A percentile compares a stretch with the other conserved stretches of the same genome.
These are phyloP conservation scores for Pygoscelis antarcticus DNA, from an alignment of 2,113 vertebrate genomes.

Conservation along the genomic window DNA sequence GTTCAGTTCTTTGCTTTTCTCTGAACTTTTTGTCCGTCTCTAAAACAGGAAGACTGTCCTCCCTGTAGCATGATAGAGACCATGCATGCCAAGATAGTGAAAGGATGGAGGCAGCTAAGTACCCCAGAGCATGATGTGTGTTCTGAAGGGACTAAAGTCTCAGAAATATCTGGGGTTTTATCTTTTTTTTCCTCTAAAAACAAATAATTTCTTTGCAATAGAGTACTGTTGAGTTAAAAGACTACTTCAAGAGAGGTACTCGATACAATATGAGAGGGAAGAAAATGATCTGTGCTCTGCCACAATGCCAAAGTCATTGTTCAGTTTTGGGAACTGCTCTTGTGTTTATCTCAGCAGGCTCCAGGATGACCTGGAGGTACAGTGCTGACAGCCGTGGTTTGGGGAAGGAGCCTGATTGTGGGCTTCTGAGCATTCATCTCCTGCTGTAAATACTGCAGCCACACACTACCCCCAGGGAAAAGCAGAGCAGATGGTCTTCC, in stretches of 20 bases:
- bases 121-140: background rate
- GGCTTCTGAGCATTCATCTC: background rate
- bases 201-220: background rate
- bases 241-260: background rate
- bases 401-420: background rate
- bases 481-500: constrained; percentile 57
- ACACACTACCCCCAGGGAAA: background rate
- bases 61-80: background rate
- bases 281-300: background rate
- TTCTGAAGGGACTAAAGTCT: background rate
- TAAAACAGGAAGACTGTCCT: background rate
- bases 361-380: background rate
- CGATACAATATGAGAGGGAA: background rate
- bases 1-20: background rate
- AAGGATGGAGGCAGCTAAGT: background rate
- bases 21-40: background rate
- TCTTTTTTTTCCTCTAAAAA: fast-evolving
- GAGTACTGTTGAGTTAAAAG: background rate
- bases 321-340: background rate
- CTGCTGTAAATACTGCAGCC: constrained; percentile 8
- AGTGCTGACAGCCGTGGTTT: background rate
- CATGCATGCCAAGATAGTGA: background rate
- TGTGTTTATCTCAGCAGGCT: background rate
- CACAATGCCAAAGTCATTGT: background rate
- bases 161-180: fast-evolving